Evolutionary conservation across 2,888 invertebrate genomes (phyloP), one percentile per base, ranked within the genome.

Genomic region (Andrena haemorrhoa): DNA sequence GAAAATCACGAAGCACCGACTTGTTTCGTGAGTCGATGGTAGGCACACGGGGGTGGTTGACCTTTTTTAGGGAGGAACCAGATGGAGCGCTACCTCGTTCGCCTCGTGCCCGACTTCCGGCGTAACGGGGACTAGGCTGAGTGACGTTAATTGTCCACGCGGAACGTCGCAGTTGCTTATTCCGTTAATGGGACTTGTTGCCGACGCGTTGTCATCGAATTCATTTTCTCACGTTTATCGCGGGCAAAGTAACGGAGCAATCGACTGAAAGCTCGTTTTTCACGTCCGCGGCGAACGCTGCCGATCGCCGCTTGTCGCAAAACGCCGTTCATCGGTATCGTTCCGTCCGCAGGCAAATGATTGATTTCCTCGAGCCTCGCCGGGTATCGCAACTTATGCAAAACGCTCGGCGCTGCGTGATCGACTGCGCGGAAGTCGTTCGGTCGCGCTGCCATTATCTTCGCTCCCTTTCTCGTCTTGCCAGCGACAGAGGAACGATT

Each of bases 381-480:
- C 75, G 72, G 87, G 87, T 87, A 87, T 82, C 77, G 72, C 58
- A 72, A 79, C 75, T 73, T 86, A 84, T 86, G 84, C 82, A 84
- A 86, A 86, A 69, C 66, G 78, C 31, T 35, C 35, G 63, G 58
- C 47, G 31, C 60, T 51, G 65, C 61, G 65, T 49, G 77, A 80
- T 82, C 80, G 73, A 31, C 56, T 60, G 49, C 49, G 10, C 76
- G 76, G 79, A 83, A 76, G 65, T 75, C 75, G 80, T 76, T 79
- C 56, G 75, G 75, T 75, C 79, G 75, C 58, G 60, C 33, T 65
- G 70, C 53, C 69, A 80, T 87, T 84, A 76, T 74, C 63, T 75
- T 49, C 58, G 64, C 63, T 58, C 66, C 51, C 33, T 53, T 70
- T 78, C 58, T 61, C 53, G 56, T 58, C 26, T 51, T 51, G 16